phyloP scores from a whole-genome alignment of 2,113 vertebrate species.

The Sinocyclocheilus anshuiensis region DNA sequence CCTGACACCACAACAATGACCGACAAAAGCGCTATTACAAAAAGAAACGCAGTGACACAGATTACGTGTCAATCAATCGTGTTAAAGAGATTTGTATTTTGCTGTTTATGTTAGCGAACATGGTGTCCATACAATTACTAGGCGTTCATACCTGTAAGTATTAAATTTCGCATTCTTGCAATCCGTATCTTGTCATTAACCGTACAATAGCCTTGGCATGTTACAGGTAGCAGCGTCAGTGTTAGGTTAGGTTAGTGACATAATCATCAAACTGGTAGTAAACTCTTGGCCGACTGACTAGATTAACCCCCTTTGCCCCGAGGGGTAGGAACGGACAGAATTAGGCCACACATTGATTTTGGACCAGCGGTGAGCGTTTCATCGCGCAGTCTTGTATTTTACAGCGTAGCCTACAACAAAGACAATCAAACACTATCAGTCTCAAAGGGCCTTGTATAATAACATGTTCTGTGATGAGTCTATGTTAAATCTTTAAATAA shows the following conservation, averaged over 20 bases:
- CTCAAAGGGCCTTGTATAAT: too few species aligned
- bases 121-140: not conserved
- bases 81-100: not conserved
- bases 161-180: not conserved
- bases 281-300: constrained; percentile 32
- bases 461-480: too few species aligned
- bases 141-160: constrained; percentile 42
- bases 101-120: not conserved
- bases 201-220: not conserved
- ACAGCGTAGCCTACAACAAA: not conserved
- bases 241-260: not conserved
- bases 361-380: not conserved
- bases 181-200: constrained; percentile 20
- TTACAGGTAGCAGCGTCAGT: not conserved
- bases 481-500: too few species aligned
- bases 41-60: not conserved
- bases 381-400: not conserved
- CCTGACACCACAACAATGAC: constrained; percentile 65
- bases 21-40: constrained; percentile 67
- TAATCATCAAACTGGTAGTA: constrained; percentile 20
- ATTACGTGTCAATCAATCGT: too few species aligned
- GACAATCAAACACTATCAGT: too few species aligned
- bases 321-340: not conserved
- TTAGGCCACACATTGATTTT: not conserved
- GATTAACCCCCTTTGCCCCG: constrained; percentile 22